phyloP scores from a whole-genome alignment of 2,888 invertebrate genomes.

The Melipona beecheii region DNA sequence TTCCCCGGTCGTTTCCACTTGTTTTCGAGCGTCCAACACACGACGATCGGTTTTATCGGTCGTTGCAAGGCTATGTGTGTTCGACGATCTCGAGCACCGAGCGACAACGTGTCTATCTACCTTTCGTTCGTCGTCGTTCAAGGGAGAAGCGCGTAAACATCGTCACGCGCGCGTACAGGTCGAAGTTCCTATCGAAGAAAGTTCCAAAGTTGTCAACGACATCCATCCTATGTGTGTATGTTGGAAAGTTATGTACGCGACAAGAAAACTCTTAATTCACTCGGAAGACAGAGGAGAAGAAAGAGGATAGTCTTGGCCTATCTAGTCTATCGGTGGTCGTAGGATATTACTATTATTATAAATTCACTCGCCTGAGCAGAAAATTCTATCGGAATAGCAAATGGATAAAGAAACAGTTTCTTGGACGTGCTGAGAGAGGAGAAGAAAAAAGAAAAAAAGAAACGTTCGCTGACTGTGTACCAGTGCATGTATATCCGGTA shows the following conservation, averaged over 20 bases:
- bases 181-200: constrained; percentile 32
- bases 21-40: constrained; percentile 49
- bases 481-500: background rate
- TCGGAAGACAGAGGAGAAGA: too few species aligned
- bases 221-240: background rate
- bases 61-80: constrained; percentile 36
- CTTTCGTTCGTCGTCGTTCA: constrained; percentile 8
- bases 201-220: background rate
- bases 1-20: constrained; percentile 63
- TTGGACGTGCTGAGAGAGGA: background rate
- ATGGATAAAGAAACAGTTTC: constrained; percentile 9
- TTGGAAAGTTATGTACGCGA: background rate
- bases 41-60: constrained; percentile 52
- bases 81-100: constrained; percentile 1
- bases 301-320: too few species aligned
- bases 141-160: background rate
- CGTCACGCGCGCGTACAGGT: constrained; percentile 1
- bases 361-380: background rate
- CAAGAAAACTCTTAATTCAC: too few species aligned
- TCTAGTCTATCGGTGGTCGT: too few species aligned
- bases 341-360: too few species aligned
- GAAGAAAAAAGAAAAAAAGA: background rate
- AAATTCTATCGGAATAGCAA: background rate
- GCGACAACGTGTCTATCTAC: constrained; percentile 22
- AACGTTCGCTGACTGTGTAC: background rate